Conservation (phyloP, 2,113 vertebrate genomes). For the Hyla sarda region DNA sequence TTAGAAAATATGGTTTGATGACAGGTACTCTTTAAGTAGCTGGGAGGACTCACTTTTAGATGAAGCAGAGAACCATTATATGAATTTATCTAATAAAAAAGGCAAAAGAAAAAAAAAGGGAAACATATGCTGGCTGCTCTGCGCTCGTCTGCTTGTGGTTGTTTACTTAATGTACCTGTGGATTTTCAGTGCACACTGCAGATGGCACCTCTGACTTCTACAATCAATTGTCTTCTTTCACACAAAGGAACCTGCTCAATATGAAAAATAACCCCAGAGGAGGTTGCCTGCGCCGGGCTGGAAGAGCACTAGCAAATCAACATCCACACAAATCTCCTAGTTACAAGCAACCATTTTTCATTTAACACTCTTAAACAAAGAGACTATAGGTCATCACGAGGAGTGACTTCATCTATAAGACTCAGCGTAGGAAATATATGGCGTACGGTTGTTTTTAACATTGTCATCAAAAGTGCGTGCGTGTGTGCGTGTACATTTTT, state of each 20-base stretch:
- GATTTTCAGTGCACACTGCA: conserved; percentile 31
- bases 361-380: background rate
- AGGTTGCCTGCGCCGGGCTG: background rate
- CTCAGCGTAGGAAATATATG: background rate
- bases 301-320: conserved; percentile 6
- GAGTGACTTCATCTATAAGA: background rate
- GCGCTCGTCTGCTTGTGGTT: conserved; percentile 8
- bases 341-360: conserved; percentile 4
- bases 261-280: conserved; percentile 32
- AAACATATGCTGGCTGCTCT: conserved; percentile 20
- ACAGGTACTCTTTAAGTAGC: no score
- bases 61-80: background rate
- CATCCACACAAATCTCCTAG: background rate
- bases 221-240: conserved; percentile 36
- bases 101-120: background rate
- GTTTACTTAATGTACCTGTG: conserved; percentile 40
- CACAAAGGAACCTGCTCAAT: conserved; percentile 23
- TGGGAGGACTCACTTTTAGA: background rate
- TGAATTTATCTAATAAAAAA: conserved; percentile 27
- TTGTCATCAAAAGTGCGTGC: no score
- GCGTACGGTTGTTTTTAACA: no score
- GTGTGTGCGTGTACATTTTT: no score
- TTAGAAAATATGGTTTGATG: no score
- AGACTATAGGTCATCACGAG: background rate
- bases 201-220: conserved; percentile 20